Evolutionary conservation across 1,140 invertebrate genomes (phyloP).

Genomic region (Lepidurus packardi): DNA sequence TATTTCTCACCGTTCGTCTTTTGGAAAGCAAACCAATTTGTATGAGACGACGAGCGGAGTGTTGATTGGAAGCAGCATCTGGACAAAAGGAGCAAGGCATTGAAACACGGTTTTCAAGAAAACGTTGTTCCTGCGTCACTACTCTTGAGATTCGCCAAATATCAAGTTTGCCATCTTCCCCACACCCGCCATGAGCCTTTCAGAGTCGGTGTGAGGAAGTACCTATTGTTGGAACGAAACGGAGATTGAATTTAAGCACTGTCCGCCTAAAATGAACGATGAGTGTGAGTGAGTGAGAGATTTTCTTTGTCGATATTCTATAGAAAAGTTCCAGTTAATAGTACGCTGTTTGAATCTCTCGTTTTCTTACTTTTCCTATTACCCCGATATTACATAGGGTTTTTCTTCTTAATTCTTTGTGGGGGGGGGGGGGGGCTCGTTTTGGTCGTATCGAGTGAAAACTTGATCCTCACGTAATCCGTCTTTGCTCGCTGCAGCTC

Average conservation of each 20-base stretch:
- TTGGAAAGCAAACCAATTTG: not conserved
- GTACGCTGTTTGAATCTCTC: not conserved
- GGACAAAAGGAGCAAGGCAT: not conserved
- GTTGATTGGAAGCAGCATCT: conserved; percentile 19
- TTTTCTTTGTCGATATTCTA: not conserved
- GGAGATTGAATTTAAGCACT: not conserved
- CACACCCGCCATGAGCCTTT: not conserved
- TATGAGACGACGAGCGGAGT: not conserved
- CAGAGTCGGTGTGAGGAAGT: not conserved
- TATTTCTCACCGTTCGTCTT: not conserved
- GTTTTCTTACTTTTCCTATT: not conserved
- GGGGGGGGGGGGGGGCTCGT: not conserved
- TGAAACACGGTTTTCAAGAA: not conserved
- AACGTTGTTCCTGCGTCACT: not conserved
- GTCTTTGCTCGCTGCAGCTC: not conserved
- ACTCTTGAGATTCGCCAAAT: not conserved
- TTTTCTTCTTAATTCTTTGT: not conserved
- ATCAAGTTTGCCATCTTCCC: not conserved
- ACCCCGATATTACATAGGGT: not conserved
- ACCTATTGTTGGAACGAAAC: not conserved
- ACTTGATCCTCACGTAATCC: conserved; percentile 15
- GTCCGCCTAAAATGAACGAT: not conserved
- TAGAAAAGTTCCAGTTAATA: not conserved
- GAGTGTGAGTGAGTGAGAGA: not conserved
- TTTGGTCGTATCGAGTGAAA: not conserved